A percentile compares a stretch with the other conserved stretches of the same genome.
phyloP scores from a whole-genome alignment of 2,797 vertebrate genomes.

The Thalassophryne amazonica region DNA sequence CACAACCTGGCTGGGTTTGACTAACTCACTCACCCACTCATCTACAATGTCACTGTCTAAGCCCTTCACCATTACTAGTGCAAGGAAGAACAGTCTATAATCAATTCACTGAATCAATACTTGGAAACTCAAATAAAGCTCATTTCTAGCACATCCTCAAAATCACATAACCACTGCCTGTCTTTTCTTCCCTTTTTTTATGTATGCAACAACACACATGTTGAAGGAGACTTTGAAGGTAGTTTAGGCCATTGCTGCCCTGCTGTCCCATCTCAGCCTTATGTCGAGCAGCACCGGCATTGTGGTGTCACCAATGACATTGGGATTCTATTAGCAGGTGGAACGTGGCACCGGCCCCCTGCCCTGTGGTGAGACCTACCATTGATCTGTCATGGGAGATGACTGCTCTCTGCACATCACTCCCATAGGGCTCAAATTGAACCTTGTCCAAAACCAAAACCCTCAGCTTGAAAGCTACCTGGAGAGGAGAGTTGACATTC shows the following conservation, averaged over 20 bases:
- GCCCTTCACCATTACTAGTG: too few species aligned
- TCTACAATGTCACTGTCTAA: too few species aligned
- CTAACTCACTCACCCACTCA: too few species aligned
- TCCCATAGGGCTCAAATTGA: slow-evolving; percentile 78
- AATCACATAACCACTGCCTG: too few species aligned
- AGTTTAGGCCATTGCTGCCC: slow-evolving; percentile 47
- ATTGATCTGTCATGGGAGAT: slow-evolving; percentile 86
- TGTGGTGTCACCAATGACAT: slow-evolving; percentile 81
- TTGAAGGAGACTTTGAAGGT: slow-evolving; percentile 31
- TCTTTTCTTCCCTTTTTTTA: neutral
- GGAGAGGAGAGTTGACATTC: slow-evolving; percentile 45
- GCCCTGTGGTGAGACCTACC: slow-evolving; percentile 79
- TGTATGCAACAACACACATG: neutral
- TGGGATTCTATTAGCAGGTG: slow-evolving; percentile 82
- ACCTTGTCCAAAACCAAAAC: slow-evolving; percentile 70
- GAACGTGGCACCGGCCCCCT: slow-evolving; percentile 72
- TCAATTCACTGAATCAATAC: too few species aligned
- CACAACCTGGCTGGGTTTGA: too few species aligned
- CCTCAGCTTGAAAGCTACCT: slow-evolving; percentile 63
- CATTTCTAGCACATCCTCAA: too few species aligned
- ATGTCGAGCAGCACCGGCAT: slow-evolving; percentile 65
- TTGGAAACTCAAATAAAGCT: too few species aligned
- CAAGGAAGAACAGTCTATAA: too few species aligned
- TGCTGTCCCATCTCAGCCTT: slow-evolving; percentile 63
- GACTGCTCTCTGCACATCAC: slow-evolving; percentile 64